Conservation (phyloP, 1,140 invertebrate species). For the Procambarus virginalis region DNA sequence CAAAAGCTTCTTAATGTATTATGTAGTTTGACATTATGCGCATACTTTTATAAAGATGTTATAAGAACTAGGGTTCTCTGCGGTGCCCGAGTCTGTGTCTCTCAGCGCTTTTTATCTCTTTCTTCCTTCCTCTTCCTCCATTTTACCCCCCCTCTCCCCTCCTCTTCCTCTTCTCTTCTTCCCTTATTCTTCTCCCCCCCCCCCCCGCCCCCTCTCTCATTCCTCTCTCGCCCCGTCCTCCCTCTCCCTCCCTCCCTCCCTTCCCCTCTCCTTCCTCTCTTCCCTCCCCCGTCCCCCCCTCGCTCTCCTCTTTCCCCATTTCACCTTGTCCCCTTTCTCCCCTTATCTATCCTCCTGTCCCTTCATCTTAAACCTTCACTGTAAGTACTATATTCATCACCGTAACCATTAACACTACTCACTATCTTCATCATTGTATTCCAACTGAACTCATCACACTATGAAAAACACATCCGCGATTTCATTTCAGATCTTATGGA, state of each 20-base stretch:
- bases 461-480: not conserved
- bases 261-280: not conserved
- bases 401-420: not conserved
- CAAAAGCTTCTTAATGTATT: no score
- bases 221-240: not conserved
- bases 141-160: not conserved
- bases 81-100: not conserved
- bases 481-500: not conserved
- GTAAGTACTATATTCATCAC: not conserved
- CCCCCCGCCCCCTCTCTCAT: not conserved
- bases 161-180: not conserved
- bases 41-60: no score
- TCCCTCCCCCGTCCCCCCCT: not conserved
- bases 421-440: no score
- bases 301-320: not conserved
- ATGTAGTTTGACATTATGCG: no score
- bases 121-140: no score
- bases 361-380: not conserved
- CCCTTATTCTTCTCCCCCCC: no score
- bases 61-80: not conserved
- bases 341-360: not conserved
- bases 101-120: not conserved
- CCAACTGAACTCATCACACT: not conserved
- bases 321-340: not conserved
- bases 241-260: not conserved